Evolutionary conservation across 2,888 invertebrate genomes (phyloP).

Genomic region (Eilema sororculum): DNA sequence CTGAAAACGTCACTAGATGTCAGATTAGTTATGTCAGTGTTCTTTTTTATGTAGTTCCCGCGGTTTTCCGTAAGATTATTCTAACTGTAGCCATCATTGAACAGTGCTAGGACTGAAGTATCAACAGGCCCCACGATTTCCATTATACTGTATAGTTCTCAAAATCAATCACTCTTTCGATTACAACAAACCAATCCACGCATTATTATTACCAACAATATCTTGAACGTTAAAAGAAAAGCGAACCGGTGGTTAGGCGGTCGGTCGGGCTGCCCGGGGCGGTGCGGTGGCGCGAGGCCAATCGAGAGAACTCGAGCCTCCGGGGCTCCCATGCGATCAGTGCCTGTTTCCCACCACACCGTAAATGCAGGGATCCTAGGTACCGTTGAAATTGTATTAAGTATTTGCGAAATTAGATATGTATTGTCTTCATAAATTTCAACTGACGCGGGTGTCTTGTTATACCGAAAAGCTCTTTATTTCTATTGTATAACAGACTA

Average conservation of each 20-base stretch:
- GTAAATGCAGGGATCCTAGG: constrained; percentile 59
- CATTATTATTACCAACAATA: constrained; percentile 51
- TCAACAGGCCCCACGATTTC: neutral
- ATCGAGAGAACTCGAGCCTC: constrained; percentile 74
- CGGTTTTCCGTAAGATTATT: neutral
- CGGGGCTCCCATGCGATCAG: constrained; percentile 71
- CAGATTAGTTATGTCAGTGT: neutral
- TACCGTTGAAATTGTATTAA: constrained; percentile 57
- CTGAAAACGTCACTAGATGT: neutral
- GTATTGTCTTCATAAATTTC: constrained; percentile 16
- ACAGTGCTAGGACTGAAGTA: neutral
- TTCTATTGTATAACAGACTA: neutral
- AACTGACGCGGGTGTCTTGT: neutral
- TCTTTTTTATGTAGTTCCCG: neutral
- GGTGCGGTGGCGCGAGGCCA: constrained; percentile 70
- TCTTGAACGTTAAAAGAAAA: constrained; percentile 48
- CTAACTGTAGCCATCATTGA: neutral
- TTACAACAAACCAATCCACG: constrained; percentile 48
- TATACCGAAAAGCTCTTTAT: neutral
- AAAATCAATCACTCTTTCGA: constrained; percentile 40
- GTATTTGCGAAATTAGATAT: constrained; percentile 40
- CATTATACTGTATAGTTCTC: constrained; percentile 10
- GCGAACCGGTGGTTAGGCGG: constrained; percentile 71
- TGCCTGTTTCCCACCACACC: constrained; percentile 75
- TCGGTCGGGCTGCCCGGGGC: constrained; percentile 74